These are phyloP conservation scores for Phylloscopus trochiloides DNA, from an alignment of 2,113 vertebrate species.

Conservation along the genomic window DNA sequence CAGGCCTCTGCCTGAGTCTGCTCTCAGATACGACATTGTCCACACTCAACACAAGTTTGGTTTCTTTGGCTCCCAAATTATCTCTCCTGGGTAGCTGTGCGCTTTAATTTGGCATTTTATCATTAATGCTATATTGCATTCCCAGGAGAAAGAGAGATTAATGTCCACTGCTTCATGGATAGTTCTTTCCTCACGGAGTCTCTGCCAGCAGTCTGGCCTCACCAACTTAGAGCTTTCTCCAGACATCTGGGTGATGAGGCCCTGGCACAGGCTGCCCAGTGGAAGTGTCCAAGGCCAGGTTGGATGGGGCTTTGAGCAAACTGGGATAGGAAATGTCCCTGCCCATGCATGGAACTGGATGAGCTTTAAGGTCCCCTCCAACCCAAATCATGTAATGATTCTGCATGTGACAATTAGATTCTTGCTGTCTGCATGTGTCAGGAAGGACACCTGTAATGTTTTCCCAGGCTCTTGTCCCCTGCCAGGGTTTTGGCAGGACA, in stretches of 20 bases:
- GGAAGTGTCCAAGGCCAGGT: neutral
- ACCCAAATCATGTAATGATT: neutral
- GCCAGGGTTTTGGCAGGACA: neutral
- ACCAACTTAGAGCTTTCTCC: neutral
- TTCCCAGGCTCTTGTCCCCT: neutral
- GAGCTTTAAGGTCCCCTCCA: neutral
- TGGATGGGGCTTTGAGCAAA: fast-evolving
- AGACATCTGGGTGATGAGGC: fast-evolving
- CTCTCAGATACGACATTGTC: neutral
- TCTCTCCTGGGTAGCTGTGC: neutral
- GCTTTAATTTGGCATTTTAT: neutral
- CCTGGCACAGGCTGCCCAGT: neutral
- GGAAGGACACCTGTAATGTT: neutral
- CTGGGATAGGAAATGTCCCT: neutral
- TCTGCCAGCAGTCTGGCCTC: neutral
- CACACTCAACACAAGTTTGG: neutral
- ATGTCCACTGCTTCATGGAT: neutral
- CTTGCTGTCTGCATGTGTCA: neutral
- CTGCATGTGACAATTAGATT: neutral
- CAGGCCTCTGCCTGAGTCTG: neutral
- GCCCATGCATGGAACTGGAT: fast-evolving
- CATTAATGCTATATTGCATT: neutral
- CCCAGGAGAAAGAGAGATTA: neutral
- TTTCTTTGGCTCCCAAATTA: neutral
- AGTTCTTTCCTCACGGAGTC: neutral